Evolutionary conservation across 2,797 vertebrate genomes (phyloP), one percentile per base, ranked within the genome.

Genomic region (Valencia hispanica): DNA sequence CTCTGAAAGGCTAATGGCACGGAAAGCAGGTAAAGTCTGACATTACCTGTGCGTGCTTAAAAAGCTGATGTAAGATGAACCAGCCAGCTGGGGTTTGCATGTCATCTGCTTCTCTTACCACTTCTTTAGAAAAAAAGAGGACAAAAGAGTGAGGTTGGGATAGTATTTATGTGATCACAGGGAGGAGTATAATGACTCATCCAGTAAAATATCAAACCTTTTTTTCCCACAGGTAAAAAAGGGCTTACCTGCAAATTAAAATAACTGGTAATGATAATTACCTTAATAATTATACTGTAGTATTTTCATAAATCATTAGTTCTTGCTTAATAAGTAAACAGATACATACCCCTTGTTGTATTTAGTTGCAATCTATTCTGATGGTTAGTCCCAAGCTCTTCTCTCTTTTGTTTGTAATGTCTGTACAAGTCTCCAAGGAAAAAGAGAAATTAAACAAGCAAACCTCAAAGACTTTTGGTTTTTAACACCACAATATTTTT

Each of bases 171-270:
- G 63, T 57, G 57, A 72, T 73, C 61, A 50, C 61, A 70, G 73
- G 68, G 55, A 32, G 79, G 36, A 47, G 72, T 74, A 76, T 93
- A 94, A 94, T 93, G 93, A 93, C 85, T 87, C 81, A 89, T 90
- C 81, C 76, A 55, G 61, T 86, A 79, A 87, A 85, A 91, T 88
- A 90, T 86, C 83, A 79, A 77, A 50, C 79, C 89, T 87, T 84
- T 68, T 70, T 59, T 68, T 53, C 75, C 84, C 73, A 87, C 85
- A 92, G 88, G 90, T 92, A 92, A 92, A 91, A 76, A 78, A 89
- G 87, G 84, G 78, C 85, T 89, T 93, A 92, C 91, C 91, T 93
- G 83, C 72, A 92, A 93, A 94, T 91, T 76, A 93, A 88, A 81
- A 87, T 88, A 84, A 90, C 80, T 87, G 85, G 70, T 76, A 50